Evolutionary conservation across 1,140 invertebrate genomes (phyloP).

Genomic region (Conopomorpha cramerella): DNA sequence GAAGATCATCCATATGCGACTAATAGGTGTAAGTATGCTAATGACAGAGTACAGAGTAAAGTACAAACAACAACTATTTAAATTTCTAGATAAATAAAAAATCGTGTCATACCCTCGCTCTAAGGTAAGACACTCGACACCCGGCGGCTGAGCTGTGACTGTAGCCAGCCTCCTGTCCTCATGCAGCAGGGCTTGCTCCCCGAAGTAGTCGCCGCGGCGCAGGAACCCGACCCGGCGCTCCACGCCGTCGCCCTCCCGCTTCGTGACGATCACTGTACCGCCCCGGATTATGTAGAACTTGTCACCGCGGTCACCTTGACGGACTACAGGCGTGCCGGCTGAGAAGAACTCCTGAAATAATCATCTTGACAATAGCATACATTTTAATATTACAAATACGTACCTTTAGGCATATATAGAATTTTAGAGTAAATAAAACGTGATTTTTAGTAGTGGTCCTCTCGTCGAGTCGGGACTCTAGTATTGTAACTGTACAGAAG

Average conservation of each 20-base stretch:
- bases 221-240: slow-evolving; percentile 67
- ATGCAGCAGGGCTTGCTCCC: slow-evolving; percentile 77
- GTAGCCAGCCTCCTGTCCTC: slow-evolving; percentile 87
- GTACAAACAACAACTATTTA: too few relatives aligned
- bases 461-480: too few relatives aligned
- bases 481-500: too few relatives aligned
- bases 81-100: too few relatives aligned
- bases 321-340: slow-evolving; percentile 83
- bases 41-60: too few relatives aligned
- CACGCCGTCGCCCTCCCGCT: slow-evolving; percentile 62
- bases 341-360: slow-evolving; percentile 76
- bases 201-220: slow-evolving; percentile 77
- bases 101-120: slow-evolving; percentile 85
- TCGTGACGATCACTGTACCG: slow-evolving; percentile 82
- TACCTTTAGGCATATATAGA: too few relatives aligned
- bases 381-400: too few relatives aligned
- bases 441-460: too few relatives aligned
- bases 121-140: slow-evolving; percentile 88
- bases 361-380: too few relatives aligned
- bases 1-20: too few relatives aligned
- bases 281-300: slow-evolving; percentile 96
- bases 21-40: too few relatives aligned
- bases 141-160: slow-evolving; percentile 82
- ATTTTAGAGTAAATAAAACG: too few relatives aligned
- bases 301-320: slow-evolving; percentile 91